Evolutionary conservation across 2,797 vertebrate species (phyloP).

Genomic region (Pantherophis vulpinus): DNA sequence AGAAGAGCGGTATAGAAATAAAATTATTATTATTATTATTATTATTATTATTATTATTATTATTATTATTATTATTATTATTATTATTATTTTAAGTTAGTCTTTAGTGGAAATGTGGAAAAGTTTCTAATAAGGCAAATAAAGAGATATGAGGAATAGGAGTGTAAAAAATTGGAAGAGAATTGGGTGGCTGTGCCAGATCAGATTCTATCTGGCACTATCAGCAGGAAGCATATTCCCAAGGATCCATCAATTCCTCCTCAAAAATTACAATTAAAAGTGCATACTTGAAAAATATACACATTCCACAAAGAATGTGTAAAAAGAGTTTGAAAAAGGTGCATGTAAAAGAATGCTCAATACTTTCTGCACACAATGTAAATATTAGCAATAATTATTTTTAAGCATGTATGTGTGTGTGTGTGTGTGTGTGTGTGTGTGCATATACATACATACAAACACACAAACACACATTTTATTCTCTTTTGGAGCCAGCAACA

Average conservation of each 20-base stretch:
- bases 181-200: background rate
- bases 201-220: background rate
- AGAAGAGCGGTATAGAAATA: no score
- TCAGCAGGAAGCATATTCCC: background rate
- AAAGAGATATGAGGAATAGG: background rate
- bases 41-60: no score
- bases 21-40: no score
- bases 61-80: no score
- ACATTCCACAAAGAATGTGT: background rate
- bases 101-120: background rate
- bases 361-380: background rate
- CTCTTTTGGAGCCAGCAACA: background rate
- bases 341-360: background rate
- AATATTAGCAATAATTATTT: background rate
- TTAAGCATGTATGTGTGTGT: background rate
- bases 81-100: background rate
- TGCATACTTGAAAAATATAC: background rate
- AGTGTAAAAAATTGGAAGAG: background rate
- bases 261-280: background rate
- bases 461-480: background rate
- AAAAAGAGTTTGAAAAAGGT: background rate
- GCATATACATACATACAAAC: no score
- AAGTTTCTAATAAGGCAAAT: background rate
- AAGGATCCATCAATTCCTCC: background rate
- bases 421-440: no score